Evolutionary conservation across 2,797 vertebrate species (phyloP).

Genomic region (Peromyscus eremicus): DNA sequence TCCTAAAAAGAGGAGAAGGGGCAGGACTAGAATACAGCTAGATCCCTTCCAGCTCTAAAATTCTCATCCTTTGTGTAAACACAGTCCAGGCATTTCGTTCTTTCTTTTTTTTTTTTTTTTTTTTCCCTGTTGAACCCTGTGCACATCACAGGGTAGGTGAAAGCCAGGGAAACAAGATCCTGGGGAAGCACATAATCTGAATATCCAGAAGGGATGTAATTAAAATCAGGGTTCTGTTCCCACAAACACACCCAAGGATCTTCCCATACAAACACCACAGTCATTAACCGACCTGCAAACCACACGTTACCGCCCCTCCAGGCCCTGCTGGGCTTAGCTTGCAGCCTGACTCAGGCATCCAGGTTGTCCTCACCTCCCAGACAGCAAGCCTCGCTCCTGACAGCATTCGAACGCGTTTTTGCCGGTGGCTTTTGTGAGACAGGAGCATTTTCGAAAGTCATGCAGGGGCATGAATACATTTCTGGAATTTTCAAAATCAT

Average conservation of each 20-base stretch:
- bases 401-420: not conserved
- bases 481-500: constrained; percentile 71
- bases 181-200: constrained; percentile 65
- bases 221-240: constrained; percentile 79
- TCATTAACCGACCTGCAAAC: constrained; percentile 69
- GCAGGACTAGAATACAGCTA: not conserved
- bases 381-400: not conserved
- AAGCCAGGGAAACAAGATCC: constrained; percentile 67
- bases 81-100: not conserved
- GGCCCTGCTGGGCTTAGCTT: constrained; percentile 29
- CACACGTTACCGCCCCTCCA: not conserved
- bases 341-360: not conserved
- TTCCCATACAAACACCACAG: constrained; percentile 59
- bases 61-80: not conserved
- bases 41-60: not conserved
- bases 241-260: constrained; percentile 77
- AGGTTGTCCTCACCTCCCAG: not conserved
- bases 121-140: not conserved
- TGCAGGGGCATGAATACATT: constrained; percentile 53
- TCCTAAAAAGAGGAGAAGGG: too few relatives aligned
- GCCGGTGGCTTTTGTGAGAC: constrained; percentile 59
- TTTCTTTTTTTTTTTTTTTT: too few relatives aligned
- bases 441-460: constrained; percentile 54
- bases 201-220: constrained; percentile 80
- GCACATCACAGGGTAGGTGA: not conserved